Evolutionary conservation across 1,140 invertebrate species (phyloP), one percentile per base, ranked within the genome.

Genomic region (Drosophila athabasca): DNA sequence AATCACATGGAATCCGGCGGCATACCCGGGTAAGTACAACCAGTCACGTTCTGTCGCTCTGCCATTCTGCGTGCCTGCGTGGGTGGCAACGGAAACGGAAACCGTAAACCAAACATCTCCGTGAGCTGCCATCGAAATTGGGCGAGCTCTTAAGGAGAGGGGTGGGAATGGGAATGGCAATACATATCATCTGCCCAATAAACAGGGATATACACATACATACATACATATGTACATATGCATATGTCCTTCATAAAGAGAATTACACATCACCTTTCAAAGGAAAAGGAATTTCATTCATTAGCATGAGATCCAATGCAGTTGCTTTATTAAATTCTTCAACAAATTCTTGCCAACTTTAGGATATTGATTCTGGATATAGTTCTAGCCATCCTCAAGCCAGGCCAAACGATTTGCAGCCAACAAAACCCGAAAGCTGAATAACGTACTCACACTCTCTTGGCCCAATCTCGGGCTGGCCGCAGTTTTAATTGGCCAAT

Each of bases 1-100:
- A 99, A 99, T 93, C 97, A 98, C 89, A 96, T 99, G 94, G 98
- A 99, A 93, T 97, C 97, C 64, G 97, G 97, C 8, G 98, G 98
- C 7, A 95, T 97, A 75, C 97, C 98, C 9, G 98, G 98, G 95
- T 97, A 94, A 92, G 91, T 88, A 57, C 11, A 75, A 49, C 53
- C 43, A 78, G 61, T 81, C 82, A 81, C 82, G 78, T 75, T 50
- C 46, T 8, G 26, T 15, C 41, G 24, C 3, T 24, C 24, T 24
- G 24, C 24, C 24, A 0, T 24, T 24, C 24, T 24, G 24, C 3
- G 9, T 11, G 31, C 3, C 9, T 9, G 2, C 35, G 11, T 5
- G 29, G 29, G 29, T 31, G 29, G 29, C 7, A 26, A 26, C 24
- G 29, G 6, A 31, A 8, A 0, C 19, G 31, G 8, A 17, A 26